Percentiles rank a stretch among this genome's conserved stretches.
Evolutionary conservation across 2,888 invertebrate species (phyloP).

Genomic region (Cryptocephalus moraei): DNA sequence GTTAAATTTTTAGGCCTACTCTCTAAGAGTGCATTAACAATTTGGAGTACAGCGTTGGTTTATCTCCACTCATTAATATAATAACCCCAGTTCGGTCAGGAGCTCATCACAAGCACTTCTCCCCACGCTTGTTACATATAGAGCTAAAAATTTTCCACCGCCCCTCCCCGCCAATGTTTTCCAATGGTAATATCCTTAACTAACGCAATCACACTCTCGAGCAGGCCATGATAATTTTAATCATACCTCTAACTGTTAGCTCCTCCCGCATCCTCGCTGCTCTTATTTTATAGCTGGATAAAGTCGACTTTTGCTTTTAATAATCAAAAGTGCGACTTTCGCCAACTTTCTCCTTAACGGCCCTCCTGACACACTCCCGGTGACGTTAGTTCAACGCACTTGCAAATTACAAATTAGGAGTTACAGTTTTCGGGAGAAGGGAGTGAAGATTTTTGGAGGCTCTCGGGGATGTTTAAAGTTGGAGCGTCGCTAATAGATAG

Average conservation of each 20-base stretch:
- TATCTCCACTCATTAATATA: too few relatives aligned
- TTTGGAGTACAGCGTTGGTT: too few relatives aligned
- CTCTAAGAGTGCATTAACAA: too few relatives aligned
- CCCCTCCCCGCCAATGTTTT: constrained; percentile 14
- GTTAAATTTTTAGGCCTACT: too few relatives aligned
- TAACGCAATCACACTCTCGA: constrained; percentile 36
- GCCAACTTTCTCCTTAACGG: constrained; percentile 34
- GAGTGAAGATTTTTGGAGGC: background rate
- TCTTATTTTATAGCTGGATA: constrained; percentile 26
- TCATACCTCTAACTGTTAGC: constrained; percentile 24
- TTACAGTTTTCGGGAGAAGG: constrained; percentile 27
- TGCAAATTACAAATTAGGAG: constrained; percentile 37
- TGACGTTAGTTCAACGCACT: constrained; percentile 29
- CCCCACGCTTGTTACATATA: too few relatives aligned
- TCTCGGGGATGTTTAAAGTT: too few relatives aligned
- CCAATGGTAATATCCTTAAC: constrained; percentile 32
- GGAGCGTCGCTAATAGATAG: too few relatives aligned
- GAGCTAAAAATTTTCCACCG: background rate
- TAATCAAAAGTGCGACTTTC: constrained; percentile 27
- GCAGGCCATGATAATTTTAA: constrained; percentile 36
- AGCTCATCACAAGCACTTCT: too few relatives aligned
- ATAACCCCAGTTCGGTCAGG: too few relatives aligned
- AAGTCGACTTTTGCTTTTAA: constrained; percentile 30
- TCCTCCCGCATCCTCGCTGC: constrained; percentile 11
- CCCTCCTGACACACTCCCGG: constrained; percentile 32